These are phyloP conservation scores for Chydorus sphaericus DNA, from an alignment of 2,888 invertebrate species.

Conservation along the genomic window DNA sequence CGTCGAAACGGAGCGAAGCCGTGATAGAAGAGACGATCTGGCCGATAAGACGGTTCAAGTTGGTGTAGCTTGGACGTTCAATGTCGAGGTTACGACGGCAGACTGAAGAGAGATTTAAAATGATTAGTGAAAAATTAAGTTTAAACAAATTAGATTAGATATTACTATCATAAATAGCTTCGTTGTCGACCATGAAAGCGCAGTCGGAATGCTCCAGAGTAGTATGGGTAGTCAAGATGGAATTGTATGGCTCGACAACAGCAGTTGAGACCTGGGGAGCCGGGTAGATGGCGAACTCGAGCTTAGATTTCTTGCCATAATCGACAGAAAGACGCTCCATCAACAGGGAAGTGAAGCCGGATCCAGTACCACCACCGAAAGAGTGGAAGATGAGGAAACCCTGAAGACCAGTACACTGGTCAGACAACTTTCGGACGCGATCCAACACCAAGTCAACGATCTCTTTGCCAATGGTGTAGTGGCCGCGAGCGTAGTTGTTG, in stretches of 20 bases:
- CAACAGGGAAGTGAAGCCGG: constrained; percentile 37
- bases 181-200: constrained; percentile 41
- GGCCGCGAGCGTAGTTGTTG: constrained; percentile 93
- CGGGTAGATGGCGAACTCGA: constrained; percentile 38
- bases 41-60: constrained; percentile 86
- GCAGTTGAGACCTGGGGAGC: constrained; percentile 39
- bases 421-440: constrained; percentile 31
- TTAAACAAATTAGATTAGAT: no score
- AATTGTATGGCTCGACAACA: constrained; percentile 41
- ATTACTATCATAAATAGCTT: constrained; percentile 75
- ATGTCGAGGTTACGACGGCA: constrained; percentile 42
- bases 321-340: constrained; percentile 38
- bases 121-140: no score
- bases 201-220: constrained; percentile 38
- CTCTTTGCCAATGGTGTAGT: constrained; percentile 77
- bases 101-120: no score
- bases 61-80: constrained; percentile 51
- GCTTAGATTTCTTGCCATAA: constrained; percentile 38
- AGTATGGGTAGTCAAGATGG: constrained; percentile 39
- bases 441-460: constrained; percentile 33
- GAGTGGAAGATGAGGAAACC: constrained; percentile 28
- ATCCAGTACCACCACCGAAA: constrained; percentile 34
- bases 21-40: constrained; percentile 68
- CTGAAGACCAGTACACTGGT: constrained; percentile 36
- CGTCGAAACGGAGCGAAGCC: constrained; percentile 15